Evolutionary conservation across 2,113 vertebrate genomes (phyloP).

Genomic region (Malurus melanocephalus): DNA sequence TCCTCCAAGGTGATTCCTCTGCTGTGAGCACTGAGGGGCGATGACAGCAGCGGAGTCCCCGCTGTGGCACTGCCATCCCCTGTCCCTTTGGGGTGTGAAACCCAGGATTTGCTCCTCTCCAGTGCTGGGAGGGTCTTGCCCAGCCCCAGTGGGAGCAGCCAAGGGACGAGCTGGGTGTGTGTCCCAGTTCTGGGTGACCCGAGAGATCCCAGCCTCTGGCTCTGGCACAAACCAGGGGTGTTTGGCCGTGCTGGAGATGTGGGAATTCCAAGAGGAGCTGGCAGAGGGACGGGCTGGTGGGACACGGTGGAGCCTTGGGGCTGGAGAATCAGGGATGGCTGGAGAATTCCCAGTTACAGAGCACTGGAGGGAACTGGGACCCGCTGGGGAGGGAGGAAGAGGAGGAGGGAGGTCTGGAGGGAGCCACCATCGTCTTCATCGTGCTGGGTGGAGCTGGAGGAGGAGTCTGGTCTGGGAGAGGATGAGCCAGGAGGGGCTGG

Average conservation of each 20-base stretch:
- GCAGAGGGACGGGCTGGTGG: accelerated
- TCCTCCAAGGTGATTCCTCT: neutral
- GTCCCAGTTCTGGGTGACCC: neutral
- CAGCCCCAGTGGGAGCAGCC: neutral
- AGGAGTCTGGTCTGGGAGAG: neutral
- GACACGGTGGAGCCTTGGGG: accelerated
- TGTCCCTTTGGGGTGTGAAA: neutral
- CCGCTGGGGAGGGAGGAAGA: accelerated
- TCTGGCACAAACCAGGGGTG: accelerated
- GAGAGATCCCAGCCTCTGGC: accelerated
- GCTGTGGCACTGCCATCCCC: accelerated
- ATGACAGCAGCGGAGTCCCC: accelerated
- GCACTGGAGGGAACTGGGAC: neutral
- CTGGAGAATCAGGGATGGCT: accelerated
- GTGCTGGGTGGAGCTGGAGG: neutral
- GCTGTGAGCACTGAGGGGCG: neutral
- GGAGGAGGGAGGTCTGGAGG: neutral
- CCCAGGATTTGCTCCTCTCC: accelerated
- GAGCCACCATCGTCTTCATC: neutral
- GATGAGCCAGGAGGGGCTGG: accelerated
- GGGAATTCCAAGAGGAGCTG: neutral
- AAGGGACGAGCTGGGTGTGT: accelerated
- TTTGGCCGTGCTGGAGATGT: accelerated
- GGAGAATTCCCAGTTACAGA: neutral
- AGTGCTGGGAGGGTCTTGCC: accelerated